Percentiles rank a stretch among this genome's conserved stretches.
phyloP scores from a whole-genome alignment of 2,797 vertebrate species.

The Bradypodion ventrale region DNA sequence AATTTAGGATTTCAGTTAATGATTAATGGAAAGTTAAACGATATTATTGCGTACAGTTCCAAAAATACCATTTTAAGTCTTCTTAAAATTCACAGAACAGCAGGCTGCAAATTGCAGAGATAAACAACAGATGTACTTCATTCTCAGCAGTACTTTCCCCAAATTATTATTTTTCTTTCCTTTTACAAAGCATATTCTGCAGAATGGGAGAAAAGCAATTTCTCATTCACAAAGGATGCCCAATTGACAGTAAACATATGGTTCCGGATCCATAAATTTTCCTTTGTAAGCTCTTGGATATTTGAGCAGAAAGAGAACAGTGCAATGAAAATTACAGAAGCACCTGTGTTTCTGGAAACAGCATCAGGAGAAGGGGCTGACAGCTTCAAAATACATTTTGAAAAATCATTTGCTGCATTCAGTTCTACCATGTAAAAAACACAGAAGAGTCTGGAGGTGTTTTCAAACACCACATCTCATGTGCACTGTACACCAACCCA shows the following conservation, averaged over 20 bases:
- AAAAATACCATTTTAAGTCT: background rate
- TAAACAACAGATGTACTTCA: slow-evolving; percentile 45
- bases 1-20: background rate
- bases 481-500: background rate
- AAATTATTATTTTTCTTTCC: slow-evolving; percentile 49
- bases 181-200: slow-evolving; percentile 49
- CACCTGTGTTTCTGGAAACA: background rate
- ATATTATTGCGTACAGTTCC: background rate
- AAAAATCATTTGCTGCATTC: background rate
- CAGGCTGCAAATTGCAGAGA: slow-evolving; percentile 54
- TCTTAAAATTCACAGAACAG: slow-evolving; percentile 46
- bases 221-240: slow-evolving; percentile 50
- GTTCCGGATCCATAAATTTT: slow-evolving; percentile 51
- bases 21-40: background rate
- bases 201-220: slow-evolving; percentile 50
- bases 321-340: slow-evolving; percentile 33
- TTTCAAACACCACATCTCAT: background rate
- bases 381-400: background rate
- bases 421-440: background rate
- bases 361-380: background rate
- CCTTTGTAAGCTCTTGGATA: slow-evolving; percentile 35
- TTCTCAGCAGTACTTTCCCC: slow-evolving; percentile 31
- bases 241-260: slow-evolving; percentile 35
- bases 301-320: slow-evolving; percentile 32
- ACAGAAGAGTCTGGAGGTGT: background rate